Conservation (phyloP, 2,888 invertebrate species). For the Scelioninae gen. 1 region DNA sequence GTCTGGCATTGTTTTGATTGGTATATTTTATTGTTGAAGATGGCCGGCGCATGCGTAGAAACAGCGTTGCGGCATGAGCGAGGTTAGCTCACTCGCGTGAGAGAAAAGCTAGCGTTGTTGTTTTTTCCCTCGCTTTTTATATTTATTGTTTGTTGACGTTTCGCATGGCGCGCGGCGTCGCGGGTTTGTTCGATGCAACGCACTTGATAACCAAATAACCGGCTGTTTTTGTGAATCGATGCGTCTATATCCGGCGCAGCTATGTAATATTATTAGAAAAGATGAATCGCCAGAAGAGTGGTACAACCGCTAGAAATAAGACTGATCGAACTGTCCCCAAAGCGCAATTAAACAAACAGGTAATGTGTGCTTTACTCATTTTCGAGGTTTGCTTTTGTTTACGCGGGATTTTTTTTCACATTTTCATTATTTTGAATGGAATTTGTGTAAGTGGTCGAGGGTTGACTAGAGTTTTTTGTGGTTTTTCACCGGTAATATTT, state of each 20-base stretch:
- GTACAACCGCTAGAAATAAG: conserved; percentile 49
- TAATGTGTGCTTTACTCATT: conserved; percentile 7
- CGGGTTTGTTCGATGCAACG: too few relatives aligned
- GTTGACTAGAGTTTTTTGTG: too few relatives aligned
- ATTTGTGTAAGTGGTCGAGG: too few relatives aligned
- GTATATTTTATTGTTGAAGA: conserved; percentile 48
- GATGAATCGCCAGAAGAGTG: conserved; percentile 62
- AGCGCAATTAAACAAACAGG: conserved; percentile 49
- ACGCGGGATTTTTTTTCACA: neutral
- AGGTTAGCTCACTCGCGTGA: conserved; percentile 33
- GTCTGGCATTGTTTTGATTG: conserved; percentile 48
- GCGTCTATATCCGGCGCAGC: conserved; percentile 41
- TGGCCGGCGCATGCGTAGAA: conserved; percentile 56
- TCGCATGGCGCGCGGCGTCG: too few relatives aligned
- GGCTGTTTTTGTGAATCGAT: conserved; percentile 13
- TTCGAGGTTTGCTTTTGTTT: conserved; percentile 6
- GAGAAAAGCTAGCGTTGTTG: conserved; percentile 14
- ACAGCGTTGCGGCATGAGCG: conserved; percentile 1
- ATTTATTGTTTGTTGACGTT: conserved; percentile 47
- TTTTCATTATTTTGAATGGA: too few relatives aligned
- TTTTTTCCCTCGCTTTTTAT: neutral
- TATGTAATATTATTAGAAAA: conserved; percentile 61
- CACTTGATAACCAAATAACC: conserved; percentile 26
- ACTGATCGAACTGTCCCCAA: conserved; percentile 48
- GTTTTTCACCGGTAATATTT: too few relatives aligned